These are phyloP conservation scores for Acromyrmex echinatior DNA, from an alignment of 1,140 invertebrate genomes.

Conservation along the genomic window DNA sequence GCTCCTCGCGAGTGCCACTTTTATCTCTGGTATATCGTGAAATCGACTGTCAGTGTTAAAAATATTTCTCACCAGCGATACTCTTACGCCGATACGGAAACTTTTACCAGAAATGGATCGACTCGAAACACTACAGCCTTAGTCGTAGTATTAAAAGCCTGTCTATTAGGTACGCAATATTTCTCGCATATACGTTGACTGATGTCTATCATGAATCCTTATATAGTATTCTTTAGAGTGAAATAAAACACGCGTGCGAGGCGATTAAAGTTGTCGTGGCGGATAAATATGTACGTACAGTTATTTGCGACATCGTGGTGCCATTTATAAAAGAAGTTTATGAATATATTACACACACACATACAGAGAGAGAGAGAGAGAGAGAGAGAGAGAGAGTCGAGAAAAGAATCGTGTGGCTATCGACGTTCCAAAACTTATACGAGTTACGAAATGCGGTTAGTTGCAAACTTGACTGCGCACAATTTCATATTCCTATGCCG, in stretches of 20 bases:
- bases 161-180: neutral
- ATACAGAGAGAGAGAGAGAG: neutral
- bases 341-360: slow-evolving; percentile 23
- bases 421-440: slow-evolving; percentile 12
- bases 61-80: slow-evolving; percentile 35
- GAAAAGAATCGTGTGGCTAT: neutral
- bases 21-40: slow-evolving; percentile 18
- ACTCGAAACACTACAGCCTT: neutral
- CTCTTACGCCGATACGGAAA: neutral
- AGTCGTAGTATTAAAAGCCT: slow-evolving; percentile 20
- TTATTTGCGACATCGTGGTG: neutral
- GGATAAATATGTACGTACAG: neutral
- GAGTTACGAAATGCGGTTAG: slow-evolving; percentile 28
- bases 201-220: neutral
- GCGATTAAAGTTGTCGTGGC: neutral
- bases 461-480: slow-evolving; percentile 11
- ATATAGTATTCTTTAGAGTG: neutral
- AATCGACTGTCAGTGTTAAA: slow-evolving; percentile 52
- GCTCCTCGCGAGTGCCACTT: slow-evolving; percentile 43
- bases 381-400: too few species aligned
- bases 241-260: neutral
- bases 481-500: neutral
- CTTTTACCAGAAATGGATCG: slow-evolving; percentile 44
- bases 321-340: slow-evolving; percentile 30
- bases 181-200: neutral